Evolutionary conservation across 2,888 invertebrate genomes (phyloP).

Genomic region (Microctonus brassicae): DNA sequence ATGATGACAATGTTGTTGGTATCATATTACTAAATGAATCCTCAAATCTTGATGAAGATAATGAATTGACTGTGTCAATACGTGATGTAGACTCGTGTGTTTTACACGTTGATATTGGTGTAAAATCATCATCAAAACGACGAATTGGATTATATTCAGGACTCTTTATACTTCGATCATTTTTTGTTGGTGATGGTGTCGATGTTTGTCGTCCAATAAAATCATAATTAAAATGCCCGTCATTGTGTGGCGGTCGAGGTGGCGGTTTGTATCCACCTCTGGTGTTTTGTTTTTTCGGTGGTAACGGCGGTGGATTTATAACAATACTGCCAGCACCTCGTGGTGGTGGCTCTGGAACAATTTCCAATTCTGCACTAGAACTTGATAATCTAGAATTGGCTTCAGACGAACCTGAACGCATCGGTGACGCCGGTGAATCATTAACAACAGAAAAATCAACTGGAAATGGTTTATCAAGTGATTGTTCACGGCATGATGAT

Average conservation of each 20-base stretch:
- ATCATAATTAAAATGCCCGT: conserved; percentile 72
- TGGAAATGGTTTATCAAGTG: conserved; percentile 61
- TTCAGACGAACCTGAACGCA: conserved; percentile 62
- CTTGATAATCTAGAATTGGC: conserved; percentile 62
- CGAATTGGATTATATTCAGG: conserved; percentile 48
- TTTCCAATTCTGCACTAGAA: conserved; percentile 66
- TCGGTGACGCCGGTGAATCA: conserved; percentile 61
- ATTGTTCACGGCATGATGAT: conserved; percentile 47
- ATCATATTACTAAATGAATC: conserved; percentile 63
- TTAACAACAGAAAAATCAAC: conserved; percentile 60
- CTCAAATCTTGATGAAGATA: conserved; percentile 58
- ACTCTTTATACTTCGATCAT: conserved; percentile 44
- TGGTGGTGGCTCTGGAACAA: conserved; percentile 78
- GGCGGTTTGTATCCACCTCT: conserved; percentile 76
- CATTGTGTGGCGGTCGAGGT: conserved; percentile 75
- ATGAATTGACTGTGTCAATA: conserved; percentile 43
- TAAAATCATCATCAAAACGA: conserved; percentile 65
- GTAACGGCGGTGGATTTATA: conserved; percentile 80
- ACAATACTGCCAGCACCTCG: conserved; percentile 76
- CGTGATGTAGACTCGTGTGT: not conserved
- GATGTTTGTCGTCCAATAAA: conserved; percentile 71
- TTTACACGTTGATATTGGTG: conserved; percentile 59
- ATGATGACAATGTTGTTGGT: conserved; percentile 57
- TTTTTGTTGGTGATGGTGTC: conserved; percentile 54
- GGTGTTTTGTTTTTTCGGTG: conserved; percentile 78